Evolutionary conservation across 92 coral and sea anemone genomes (phyloP), one percentile per base, ranked within the genome.

Genomic region (Parazoanthus swiftii): DNA sequence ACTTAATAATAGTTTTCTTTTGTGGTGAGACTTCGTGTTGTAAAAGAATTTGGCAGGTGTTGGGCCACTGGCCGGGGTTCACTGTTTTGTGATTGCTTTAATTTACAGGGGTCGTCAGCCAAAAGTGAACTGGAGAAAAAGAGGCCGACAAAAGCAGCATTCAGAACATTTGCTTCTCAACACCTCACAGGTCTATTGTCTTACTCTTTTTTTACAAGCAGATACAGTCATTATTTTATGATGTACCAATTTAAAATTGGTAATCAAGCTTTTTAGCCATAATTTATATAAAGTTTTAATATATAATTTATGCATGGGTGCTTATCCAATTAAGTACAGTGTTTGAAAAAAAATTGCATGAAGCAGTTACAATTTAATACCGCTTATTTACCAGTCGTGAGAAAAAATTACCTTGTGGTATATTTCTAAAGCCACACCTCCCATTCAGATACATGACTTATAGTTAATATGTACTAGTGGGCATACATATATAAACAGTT

Each of bases 151-250:
- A 43, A 97, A 95, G 78, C 97, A 92, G 74, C 99, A 97, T 73
- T 93, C 99, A 16, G 97, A 97, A 70, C 99, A 97, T 89, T 88
- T 97, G 23, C 87, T 89, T 7, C 93, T 97, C 20, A 97, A 97
- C 86, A 92, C 98, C n/a, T 89, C 97, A 35, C 89, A 94, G 98
- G 98, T 94, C 7, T 43, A 85, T 35, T 42, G 79, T 48, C 26
- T 35, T 18, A 38, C 50, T 37, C 15, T 44, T 75, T 18, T 35
- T 23, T 43, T 15, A 16, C 25, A 63, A 63, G 51, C 11, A 39
- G 15, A 4, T 6, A 23, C 15, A 46, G 81, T 38, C 29, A 76
- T 76, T 46, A 26, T n/a, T 10, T 35, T 67, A n/a, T 25, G 18
- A 18, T 35, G 16, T 35, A 37, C 77, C 21, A 5, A 2, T 50